Percentiles rank a stretch among this genome's conserved stretches.
These are phyloP conservation scores for Cephus cinctus DNA, from an alignment of 1,140 invertebrate species.

Conservation along the genomic window DNA sequence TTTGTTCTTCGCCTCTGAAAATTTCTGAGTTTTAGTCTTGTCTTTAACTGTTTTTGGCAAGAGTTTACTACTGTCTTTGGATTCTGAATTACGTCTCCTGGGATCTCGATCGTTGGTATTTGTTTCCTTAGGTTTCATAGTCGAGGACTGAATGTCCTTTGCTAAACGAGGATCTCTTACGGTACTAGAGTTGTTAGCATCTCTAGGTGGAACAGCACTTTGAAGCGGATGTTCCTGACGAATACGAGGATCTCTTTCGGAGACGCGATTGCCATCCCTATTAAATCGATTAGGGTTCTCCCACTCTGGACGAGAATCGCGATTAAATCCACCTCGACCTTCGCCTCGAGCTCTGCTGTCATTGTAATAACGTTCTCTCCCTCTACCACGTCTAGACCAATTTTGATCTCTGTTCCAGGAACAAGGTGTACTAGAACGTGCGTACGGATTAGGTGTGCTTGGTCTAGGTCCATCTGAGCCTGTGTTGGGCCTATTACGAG, in stretches of 20 bases:
- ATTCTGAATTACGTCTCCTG: slow-evolving; percentile 15
- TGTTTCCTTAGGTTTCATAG: slow-evolving; percentile 9
- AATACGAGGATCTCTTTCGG: slow-evolving; percentile 29
- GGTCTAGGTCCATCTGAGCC: slow-evolving; percentile 16
- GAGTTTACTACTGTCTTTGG: neutral
- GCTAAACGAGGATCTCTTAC: slow-evolving; percentile 8
- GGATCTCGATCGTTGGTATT: slow-evolving; percentile 16
- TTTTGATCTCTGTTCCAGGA: slow-evolving; percentile 12
- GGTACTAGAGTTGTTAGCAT: slow-evolving; percentile 11
- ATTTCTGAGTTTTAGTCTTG: slow-evolving; percentile 18
- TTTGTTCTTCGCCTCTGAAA: slow-evolving; percentile 1
- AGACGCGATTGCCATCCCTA: slow-evolving; percentile 14
- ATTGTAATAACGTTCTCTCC: slow-evolving; percentile 18
- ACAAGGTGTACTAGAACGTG: slow-evolving; percentile 19
- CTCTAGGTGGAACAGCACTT: neutral
- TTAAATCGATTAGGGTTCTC: slow-evolving; percentile 22
- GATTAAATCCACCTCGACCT: slow-evolving; percentile 13
- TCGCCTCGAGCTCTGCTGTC: slow-evolving; percentile 27
- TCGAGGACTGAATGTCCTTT: neutral
- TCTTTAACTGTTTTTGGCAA: slow-evolving; percentile 19
- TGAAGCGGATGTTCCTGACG: neutral
- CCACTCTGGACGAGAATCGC: slow-evolving; percentile 21
- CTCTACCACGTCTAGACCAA: neutral
- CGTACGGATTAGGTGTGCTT: slow-evolving; percentile 4
- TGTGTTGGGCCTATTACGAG: too few relatives aligned